Conservation (phyloP, 2,888 invertebrate species). For the Limnephilus lunatus region DNA sequence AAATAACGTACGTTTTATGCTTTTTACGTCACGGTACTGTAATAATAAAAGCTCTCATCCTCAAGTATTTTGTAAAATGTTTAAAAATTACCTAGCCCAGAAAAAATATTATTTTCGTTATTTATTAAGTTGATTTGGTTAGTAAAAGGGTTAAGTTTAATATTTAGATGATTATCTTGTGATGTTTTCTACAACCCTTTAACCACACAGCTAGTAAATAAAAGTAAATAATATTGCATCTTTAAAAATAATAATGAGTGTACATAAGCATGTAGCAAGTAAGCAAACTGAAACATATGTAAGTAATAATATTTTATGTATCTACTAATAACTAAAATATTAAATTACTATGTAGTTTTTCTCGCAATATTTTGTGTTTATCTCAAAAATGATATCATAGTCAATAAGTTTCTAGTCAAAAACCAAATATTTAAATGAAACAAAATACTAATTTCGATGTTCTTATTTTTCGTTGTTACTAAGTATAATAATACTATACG, state of each 20-base stretch:
- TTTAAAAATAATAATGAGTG: not conserved
- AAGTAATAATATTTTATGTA: slow-evolving; percentile 6
- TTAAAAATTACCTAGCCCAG: not conserved
- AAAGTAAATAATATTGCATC: not conserved
- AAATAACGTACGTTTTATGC: too few relatives aligned
- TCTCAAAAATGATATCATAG: slow-evolving; percentile 57
- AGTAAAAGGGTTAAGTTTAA: not conserved
- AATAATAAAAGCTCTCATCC: too few relatives aligned
- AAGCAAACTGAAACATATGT: slow-evolving; percentile 9
- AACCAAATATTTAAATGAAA: slow-evolving; percentile 44
- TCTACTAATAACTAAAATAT: not conserved
- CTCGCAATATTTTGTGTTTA: slow-evolving; percentile 63
- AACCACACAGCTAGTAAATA: not conserved
- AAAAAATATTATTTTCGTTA: not conserved
- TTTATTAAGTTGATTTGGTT: not conserved
- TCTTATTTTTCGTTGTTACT: slow-evolving; percentile 28
- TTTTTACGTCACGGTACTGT: too few relatives aligned
- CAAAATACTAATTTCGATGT: not conserved
- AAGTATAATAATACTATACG: not conserved
- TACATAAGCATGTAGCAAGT: not conserved
- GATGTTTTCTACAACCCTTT: not conserved
- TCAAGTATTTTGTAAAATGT: not conserved
- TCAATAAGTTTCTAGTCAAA: slow-evolving; percentile 53
- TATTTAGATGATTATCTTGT: not conserved
- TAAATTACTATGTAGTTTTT: slow-evolving; percentile 5